Evolutionary conservation across 2,797 vertebrate genomes (phyloP).

Genomic region (Brachyrhaphis roseni): DNA sequence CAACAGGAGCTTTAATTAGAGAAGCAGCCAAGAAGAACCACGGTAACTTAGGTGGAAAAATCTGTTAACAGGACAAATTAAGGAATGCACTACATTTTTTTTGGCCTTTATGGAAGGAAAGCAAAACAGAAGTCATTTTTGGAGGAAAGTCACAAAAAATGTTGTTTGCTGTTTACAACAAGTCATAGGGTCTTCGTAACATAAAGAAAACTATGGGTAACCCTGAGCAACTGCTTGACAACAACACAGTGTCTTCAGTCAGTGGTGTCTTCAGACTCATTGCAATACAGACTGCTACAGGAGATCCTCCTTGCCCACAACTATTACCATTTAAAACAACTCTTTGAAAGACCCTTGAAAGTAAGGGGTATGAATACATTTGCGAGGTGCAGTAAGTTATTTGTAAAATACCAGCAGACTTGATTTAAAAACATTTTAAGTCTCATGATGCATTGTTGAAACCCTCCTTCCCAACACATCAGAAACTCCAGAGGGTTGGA

Average conservation of each 20-base stretch:
- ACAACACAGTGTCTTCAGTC: not conserved
- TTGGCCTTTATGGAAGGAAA: not conserved
- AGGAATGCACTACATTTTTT: not conserved
- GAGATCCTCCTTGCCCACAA: too few species aligned
- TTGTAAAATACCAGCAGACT: not conserved
- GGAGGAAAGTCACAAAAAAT: not conserved
- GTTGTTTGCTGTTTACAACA: not conserved
- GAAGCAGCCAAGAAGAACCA: not conserved
- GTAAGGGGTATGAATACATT: not conserved
- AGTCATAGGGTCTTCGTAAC: not conserved
- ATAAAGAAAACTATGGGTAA: not conserved
- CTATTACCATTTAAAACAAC: too few species aligned
- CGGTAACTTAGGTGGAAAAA: not conserved
- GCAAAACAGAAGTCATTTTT: not conserved
- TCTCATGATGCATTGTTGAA: not conserved
- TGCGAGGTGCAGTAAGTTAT: not conserved
- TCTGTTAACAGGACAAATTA: not conserved
- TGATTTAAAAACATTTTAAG: not conserved
- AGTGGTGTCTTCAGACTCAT: not conserved
- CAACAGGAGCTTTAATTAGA: not conserved
- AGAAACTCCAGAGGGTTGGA: not conserved
- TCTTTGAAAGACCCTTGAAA: too few species aligned
- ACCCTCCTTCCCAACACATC: slow-evolving; percentile 30
- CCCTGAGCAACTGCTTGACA: not conserved
- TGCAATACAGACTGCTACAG: too few species aligned